Conservation (phyloP, 2,113 vertebrate species). For the Gymnobelideus leadbeateri region DNA sequence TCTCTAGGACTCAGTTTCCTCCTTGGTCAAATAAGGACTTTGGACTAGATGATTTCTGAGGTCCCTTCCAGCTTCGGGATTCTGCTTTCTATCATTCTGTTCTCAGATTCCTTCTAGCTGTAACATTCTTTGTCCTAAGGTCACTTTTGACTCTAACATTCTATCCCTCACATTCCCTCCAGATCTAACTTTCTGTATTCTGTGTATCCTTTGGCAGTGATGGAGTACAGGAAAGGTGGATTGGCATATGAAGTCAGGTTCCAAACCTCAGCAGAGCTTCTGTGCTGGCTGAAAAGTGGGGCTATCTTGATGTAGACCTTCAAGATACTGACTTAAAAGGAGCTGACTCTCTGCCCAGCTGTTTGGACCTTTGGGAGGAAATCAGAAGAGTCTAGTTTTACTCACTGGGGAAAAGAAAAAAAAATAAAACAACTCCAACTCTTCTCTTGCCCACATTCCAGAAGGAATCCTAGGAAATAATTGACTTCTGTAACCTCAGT, state of each 20-base stretch:
- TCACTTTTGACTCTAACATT: not conserved
- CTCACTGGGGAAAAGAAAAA: constrained; percentile 41
- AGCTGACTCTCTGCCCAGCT: constrained; percentile 65
- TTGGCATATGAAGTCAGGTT: not conserved
- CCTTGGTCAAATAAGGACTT: not conserved
- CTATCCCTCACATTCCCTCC: not conserved
- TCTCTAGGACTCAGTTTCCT: not conserved
- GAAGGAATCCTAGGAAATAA: not conserved
- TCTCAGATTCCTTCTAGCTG: not conserved
- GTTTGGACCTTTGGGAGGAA: constrained; percentile 45
- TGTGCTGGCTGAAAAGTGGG: constrained; percentile 51
- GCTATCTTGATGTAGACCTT: constrained; percentile 16
- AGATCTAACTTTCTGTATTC: not conserved
- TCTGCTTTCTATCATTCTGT: not conserved
- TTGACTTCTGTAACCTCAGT: not conserved
- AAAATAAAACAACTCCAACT: not conserved
- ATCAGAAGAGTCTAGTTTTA: constrained; percentile 52
- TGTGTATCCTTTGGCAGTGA: not conserved
- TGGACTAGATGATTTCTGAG: not conserved
- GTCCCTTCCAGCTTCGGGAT: not conserved
- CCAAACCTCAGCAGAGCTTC: constrained; percentile 8
- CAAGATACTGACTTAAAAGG: constrained; percentile 54
- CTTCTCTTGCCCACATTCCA: not conserved
- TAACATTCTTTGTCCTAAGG: not conserved
- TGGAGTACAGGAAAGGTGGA: not conserved